Evolutionary conservation across 2,888 invertebrate genomes (phyloP).

Genomic region (Drosophila robusta): DNA sequence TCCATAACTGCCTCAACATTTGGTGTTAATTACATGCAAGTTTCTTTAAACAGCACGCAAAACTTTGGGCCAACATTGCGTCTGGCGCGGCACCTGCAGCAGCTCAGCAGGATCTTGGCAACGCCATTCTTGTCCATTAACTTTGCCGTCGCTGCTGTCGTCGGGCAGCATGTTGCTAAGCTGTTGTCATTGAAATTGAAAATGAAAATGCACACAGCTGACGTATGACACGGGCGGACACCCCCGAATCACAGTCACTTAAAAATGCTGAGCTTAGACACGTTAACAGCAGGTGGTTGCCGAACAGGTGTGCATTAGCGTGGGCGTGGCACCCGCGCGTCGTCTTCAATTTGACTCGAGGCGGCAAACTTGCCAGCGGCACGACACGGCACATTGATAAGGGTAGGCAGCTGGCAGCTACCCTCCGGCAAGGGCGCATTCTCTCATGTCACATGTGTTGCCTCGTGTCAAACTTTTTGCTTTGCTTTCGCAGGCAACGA

Average conservation of each 20-base stretch:
- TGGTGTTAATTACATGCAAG: conserved; percentile 77
- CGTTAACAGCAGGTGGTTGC: conserved; percentile 78
- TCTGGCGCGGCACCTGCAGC: conserved; percentile 18
- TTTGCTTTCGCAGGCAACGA: conserved; percentile 19
- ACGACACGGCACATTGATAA: conserved; percentile 43
- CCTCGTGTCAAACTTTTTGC: conserved; percentile 41
- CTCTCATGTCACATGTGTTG: conserved; percentile 34
- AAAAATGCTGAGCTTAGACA: conserved; percentile 70
- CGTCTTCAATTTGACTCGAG: conserved; percentile 63
- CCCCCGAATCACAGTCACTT: conserved; percentile 78
- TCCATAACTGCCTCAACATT: conserved; percentile 56
- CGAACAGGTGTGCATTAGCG: conserved; percentile 62
- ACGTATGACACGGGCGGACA: conserved; percentile 68
- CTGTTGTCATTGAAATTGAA: conserved; percentile 76
- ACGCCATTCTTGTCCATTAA: conserved; percentile 71
- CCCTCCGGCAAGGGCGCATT: conserved; percentile 7
- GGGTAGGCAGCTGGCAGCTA: conserved; percentile 39
- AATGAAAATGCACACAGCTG: conserved; percentile 76
- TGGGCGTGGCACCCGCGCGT: conserved; percentile 33
- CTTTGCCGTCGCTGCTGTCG: conserved; percentile 55
- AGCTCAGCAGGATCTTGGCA: background rate
- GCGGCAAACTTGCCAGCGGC: conserved; percentile 31
- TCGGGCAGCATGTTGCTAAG: conserved; percentile 70
- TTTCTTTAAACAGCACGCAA: conserved; percentile 59
- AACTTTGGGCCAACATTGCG: conserved; percentile 55